These are phyloP conservation scores for Tarsius wallacei DNA, from an alignment of 2,797 vertebrate species.

Conservation along the genomic window DNA sequence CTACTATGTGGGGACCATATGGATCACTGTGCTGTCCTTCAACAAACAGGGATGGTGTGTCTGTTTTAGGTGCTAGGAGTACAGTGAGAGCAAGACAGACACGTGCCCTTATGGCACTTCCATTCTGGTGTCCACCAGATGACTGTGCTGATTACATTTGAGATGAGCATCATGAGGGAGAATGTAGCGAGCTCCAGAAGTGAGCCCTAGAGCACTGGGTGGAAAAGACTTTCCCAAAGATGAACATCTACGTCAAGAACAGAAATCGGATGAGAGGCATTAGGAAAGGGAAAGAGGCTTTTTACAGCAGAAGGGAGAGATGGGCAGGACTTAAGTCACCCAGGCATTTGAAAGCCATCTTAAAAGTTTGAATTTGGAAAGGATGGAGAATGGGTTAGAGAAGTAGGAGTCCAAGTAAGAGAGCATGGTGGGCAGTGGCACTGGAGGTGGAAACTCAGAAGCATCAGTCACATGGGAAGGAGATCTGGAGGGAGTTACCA, in stretches of 20 bases:
- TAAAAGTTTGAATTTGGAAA: background rate
- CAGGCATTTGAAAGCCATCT: background rate
- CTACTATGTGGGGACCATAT: background rate
- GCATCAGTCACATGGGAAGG: background rate
- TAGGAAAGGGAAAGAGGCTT: background rate
- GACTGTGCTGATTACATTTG: background rate
- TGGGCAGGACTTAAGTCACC: background rate
- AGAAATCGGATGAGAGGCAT: background rate
- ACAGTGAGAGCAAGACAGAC: background rate
- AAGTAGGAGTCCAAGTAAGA: background rate
- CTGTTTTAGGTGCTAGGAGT: background rate
- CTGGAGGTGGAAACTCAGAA: background rate
- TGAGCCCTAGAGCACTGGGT: background rate
- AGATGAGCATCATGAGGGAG: background rate
- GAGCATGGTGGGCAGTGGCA: background rate
- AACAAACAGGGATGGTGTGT: background rate
- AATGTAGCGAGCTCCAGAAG: background rate
- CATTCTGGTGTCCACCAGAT: background rate
- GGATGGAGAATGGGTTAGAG: background rate
- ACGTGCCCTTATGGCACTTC: background rate
- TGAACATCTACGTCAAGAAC: background rate
- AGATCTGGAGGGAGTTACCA: background rate
- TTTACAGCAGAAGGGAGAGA: background rate
- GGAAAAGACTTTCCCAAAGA: background rate
- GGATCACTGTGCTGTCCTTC: background rate